Conservation (phyloP, 2,797 vertebrate species). For the Gastrophryne carolinensis region DNA sequence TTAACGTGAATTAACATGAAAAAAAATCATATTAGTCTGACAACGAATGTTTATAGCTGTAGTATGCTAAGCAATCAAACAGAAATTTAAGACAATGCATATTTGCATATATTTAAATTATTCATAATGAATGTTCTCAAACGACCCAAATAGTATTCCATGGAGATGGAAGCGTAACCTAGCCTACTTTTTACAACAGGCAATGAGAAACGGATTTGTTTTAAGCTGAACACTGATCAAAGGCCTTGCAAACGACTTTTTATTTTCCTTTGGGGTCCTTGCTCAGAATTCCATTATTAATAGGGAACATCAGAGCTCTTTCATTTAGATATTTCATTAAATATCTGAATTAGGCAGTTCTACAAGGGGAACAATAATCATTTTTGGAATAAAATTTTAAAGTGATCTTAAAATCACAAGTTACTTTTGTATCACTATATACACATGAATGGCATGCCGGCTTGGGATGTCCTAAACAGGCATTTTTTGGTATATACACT, state of each 20-base stretch:
- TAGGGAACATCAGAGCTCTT: too few relatives aligned
- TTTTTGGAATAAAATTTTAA: too few relatives aligned
- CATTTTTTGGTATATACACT: too few relatives aligned
- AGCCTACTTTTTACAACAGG: constrained; percentile 23
- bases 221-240: constrained; percentile 2
- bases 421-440: too few relatives aligned
- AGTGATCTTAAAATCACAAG: too few relatives aligned
- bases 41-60: constrained; percentile 37
- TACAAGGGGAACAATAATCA: too few relatives aligned
- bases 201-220: neutral
- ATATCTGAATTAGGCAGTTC: too few relatives aligned
- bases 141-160: constrained; percentile 33
- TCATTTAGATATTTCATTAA: too few relatives aligned
- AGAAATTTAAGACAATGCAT: constrained; percentile 50
- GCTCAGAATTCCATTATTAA: constrained; percentile 22
- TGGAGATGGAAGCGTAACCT: constrained; percentile 12
- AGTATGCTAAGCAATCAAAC: constrained; percentile 39
- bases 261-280: constrained; percentile 9
- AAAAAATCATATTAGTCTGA: neutral
- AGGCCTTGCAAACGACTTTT: constrained; percentile 1
- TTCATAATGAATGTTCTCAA: constrained; percentile 31
- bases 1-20: constrained; percentile 27
- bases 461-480: too few relatives aligned
- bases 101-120: constrained; percentile 46
- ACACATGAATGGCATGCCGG: too few relatives aligned